Evolutionary conservation across 2,797 vertebrate species (phyloP).

Genomic region (Anguilla megastoma): DNA sequence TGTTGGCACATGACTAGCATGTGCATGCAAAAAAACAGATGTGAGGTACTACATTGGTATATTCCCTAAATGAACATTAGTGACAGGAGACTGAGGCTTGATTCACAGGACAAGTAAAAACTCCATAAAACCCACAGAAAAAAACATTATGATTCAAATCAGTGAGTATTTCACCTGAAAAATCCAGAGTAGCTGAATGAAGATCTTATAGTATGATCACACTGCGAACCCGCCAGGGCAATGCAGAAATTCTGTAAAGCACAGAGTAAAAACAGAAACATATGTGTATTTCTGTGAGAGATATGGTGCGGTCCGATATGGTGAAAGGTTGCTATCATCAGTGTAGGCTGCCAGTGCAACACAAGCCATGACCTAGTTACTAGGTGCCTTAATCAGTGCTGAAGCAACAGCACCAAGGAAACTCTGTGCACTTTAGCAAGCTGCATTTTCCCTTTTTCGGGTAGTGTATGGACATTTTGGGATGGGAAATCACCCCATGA

Average conservation of each 20-base stretch:
- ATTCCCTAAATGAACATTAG: background rate
- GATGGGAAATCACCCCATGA: background rate
- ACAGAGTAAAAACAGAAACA: background rate
- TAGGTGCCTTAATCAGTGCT: constrained; percentile 3
- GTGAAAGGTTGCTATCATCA: constrained; percentile 25
- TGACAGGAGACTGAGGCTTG: background rate
- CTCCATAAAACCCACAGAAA: background rate
- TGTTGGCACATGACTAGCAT: background rate
- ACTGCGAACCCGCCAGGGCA: background rate
- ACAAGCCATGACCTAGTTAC: constrained; percentile 23
- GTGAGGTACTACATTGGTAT: background rate
- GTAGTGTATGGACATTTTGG: background rate
- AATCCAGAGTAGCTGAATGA: background rate
- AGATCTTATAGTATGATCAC: background rate
- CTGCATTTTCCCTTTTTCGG: background rate
- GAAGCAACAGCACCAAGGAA: constrained; percentile 12
- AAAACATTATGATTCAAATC: background rate
- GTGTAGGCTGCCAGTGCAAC: background rate
- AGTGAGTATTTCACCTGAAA: background rate
- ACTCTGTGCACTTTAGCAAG: constrained; percentile 19
- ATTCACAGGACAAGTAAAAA: background rate
- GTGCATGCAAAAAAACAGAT: background rate
- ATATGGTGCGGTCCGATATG: background rate
- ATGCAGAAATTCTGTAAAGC: background rate
- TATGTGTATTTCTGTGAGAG: background rate